A percentile compares a stretch with the other conserved stretches of the same genome.
phyloP scores from a whole-genome alignment of 2,888 invertebrate species.

The Linyphia triangularis region DNA sequence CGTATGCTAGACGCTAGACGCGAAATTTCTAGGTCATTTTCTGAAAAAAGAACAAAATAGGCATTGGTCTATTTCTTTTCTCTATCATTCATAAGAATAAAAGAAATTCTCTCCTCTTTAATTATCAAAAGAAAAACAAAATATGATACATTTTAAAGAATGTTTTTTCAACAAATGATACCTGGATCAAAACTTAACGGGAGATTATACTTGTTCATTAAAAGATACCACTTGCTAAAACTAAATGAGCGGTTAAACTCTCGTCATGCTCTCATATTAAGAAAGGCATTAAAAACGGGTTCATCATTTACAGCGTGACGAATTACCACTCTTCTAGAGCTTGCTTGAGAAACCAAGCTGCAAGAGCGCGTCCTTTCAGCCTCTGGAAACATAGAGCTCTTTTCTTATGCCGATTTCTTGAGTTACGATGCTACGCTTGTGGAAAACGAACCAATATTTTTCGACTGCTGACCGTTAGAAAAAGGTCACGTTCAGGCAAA shows the following conservation, averaged over 20 bases:
- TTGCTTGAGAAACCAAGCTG: slow-evolving; percentile 56
- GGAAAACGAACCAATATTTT: slow-evolving; percentile 10
- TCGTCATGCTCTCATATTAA: slow-evolving; percentile 20
- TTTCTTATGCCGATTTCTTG: slow-evolving; percentile 24
- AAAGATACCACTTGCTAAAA: neutral
- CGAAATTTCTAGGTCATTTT: too few relatives aligned
- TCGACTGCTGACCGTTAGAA: slow-evolving; percentile 44
- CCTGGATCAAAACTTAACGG: neutral
- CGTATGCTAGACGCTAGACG: too few relatives aligned
- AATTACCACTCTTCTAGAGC: slow-evolving; percentile 35
- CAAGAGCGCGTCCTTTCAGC: slow-evolving; percentile 34
- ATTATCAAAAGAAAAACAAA: too few relatives aligned
- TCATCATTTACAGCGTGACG: slow-evolving; percentile 46
- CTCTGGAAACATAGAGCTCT: neutral
- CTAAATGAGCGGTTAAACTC: slow-evolving; percentile 32
- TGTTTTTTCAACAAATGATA: neutral
- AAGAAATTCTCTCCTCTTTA: too few relatives aligned
- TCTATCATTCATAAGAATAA: too few relatives aligned
- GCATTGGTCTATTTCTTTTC: too few relatives aligned
- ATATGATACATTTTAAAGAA: too few relatives aligned
- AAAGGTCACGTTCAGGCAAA: slow-evolving; percentile 36
- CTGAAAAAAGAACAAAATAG: too few relatives aligned
- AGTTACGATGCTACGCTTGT: slow-evolving; percentile 38
- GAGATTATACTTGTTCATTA: neutral
- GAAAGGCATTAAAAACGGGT: slow-evolving; percentile 46